A percentile compares a stretch with the other conserved stretches of the same genome.
phyloP scores from a whole-genome alignment of 1,140 invertebrate genomes.

The Brachionus rubens region DNA sequence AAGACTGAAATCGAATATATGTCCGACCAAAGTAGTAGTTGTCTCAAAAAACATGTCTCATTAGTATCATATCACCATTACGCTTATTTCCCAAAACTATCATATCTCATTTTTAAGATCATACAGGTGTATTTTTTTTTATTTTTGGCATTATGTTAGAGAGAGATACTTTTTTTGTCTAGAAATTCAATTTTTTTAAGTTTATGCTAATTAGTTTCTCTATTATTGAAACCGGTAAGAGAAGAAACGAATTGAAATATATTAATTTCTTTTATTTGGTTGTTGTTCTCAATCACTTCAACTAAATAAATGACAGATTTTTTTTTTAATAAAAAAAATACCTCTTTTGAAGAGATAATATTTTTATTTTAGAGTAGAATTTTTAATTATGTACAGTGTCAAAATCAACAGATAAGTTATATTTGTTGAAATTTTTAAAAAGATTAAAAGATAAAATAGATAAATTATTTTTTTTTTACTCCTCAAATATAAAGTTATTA shows the following conservation, averaged over 20 bases:
- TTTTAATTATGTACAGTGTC: constrained; percentile 17
- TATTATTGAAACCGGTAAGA: constrained; percentile 8
- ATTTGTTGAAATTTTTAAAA: constrained; percentile 20
- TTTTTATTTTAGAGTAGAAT: background rate
- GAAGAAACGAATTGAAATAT: background rate
- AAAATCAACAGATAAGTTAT: constrained; percentile 40
- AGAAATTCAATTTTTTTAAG: background rate
- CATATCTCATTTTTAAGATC: no score
- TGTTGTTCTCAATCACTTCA: background rate
- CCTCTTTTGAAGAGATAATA: constrained; percentile 13
- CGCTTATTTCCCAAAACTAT: no score
- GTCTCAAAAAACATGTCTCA: no score
- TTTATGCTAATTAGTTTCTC: background rate
- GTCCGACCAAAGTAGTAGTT: no score
- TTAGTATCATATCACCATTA: no score
- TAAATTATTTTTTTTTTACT: background rate
- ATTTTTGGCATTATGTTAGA: no score
- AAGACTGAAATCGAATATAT: no score
- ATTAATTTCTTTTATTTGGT: no score
- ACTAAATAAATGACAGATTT: constrained; percentile 36
- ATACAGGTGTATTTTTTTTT: no score
- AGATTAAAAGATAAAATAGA: constrained; percentile 44
- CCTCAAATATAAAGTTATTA: constrained; percentile 24
- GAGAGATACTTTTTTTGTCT: background rate
- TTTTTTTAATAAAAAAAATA: background rate